Evolutionary conservation across 2,888 invertebrate genomes (phyloP).

Genomic region (Notodonta dromedarius): DNA sequence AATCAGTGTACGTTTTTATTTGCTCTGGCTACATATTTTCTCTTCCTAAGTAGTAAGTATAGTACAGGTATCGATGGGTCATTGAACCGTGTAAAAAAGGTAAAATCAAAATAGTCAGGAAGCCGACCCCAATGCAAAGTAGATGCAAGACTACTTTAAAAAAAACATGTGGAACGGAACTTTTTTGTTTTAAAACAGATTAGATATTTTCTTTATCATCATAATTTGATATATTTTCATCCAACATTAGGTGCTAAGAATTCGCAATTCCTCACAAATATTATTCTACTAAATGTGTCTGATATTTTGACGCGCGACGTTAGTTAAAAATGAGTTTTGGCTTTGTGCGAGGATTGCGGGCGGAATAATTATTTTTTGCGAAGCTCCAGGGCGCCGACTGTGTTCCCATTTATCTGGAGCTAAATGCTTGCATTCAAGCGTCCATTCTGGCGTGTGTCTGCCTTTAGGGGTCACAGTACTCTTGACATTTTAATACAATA

Average conservation of each 20-base stretch:
- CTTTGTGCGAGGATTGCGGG: constrained; percentile 58
- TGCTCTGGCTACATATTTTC: too few species aligned
- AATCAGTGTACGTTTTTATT: too few species aligned
- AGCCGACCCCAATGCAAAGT: too few species aligned
- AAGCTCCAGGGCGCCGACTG: constrained; percentile 48
- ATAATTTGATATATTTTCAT: constrained; percentile 12
- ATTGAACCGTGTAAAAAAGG: too few species aligned
- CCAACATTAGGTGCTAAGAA: constrained; percentile 22
- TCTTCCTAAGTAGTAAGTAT: too few species aligned
- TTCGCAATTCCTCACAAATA: constrained; percentile 29
- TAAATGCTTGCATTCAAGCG: constrained; percentile 63
- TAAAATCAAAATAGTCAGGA: too few species aligned
- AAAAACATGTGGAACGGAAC: background rate
- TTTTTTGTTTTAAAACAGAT: background rate
- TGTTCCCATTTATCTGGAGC: constrained; percentile 62
- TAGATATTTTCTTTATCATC: background rate
- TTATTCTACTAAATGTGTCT: constrained; percentile 40
- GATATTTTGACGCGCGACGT: constrained; percentile 51
- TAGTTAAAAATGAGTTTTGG: constrained; percentile 59
- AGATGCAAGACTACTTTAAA: too few species aligned
- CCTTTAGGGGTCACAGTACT: constrained; percentile 35
- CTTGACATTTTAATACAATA: background rate
- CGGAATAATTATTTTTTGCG: constrained; percentile 65
- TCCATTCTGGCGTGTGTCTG: constrained; percentile 50
- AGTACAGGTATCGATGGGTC: too few species aligned